Evolutionary conservation across 2,797 vertebrate genomes (phyloP), one percentile per base, ranked within the genome.

Genomic region (Enteromius treurensis): DNA sequence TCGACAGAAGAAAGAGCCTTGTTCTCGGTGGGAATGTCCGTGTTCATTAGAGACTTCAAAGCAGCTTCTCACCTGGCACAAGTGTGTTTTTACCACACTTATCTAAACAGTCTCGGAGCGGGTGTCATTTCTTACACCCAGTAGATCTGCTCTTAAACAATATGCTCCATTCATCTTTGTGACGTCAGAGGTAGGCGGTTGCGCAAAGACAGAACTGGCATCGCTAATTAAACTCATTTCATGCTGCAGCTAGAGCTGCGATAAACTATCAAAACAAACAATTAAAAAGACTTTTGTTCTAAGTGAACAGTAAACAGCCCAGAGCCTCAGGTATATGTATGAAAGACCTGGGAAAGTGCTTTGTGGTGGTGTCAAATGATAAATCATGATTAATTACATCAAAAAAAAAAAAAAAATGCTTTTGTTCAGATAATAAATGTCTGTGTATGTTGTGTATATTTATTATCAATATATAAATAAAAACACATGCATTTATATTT

Each of bases 111-210:
- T 83, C 69, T 77, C 53, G 79, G 81, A 79, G 81, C 32, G 62
- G 77, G 78, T 86, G 83, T 81, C 75, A 79, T 70, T 69, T n/a
- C 77, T 65, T 51, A 74, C 21, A 74, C 69, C 29, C 58, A 42
- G 73, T 15, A 75, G 74, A 49, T 29, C 84, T 62, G 71, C 23
- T 82, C 23, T 60, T 73, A 85, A 86, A 95, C 93, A 95, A 93
- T 92, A 90, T 88, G 83, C 83, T 84, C 91, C 85, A 95, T 94
- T 95, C 92, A 93, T 91, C 91, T 88, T 85, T 91, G 91, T 90
- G 91, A 91, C 89, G 87, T 89, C 87, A 87, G 86, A 88, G 85
- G 58, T 78, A 88, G 9, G 76, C 17, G 87, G 87, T 92, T 94
- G 90, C 89, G 92, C 92, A 94, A 93, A 87, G 84, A 60, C 85